A percentile compares a stretch with the other conserved stretches of the same genome.
Conservation (phyloP, 1,140 invertebrate species). For the Galleria mellonella region DNA sequence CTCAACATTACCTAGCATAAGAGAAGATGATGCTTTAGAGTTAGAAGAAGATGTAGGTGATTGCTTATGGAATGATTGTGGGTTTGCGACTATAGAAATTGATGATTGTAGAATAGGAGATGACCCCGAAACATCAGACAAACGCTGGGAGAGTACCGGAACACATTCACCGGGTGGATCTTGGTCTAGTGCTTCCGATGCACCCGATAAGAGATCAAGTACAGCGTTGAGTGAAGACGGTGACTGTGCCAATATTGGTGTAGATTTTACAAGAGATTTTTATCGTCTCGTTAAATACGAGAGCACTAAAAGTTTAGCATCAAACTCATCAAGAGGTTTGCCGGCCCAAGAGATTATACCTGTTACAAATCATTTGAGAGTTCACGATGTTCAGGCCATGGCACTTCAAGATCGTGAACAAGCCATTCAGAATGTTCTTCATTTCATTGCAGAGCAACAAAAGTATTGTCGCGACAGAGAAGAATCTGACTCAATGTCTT, state of each 20-base stretch:
- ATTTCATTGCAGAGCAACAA: conserved; percentile 85
- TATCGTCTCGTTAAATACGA: conserved; percentile 85
- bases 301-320: conserved; percentile 86
- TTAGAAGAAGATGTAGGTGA: conserved; percentile 84
- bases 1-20: conserved; percentile 80
- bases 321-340: conserved; percentile 80
- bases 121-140: conserved; percentile 53
- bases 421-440: conserved; percentile 82
- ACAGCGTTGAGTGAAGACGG: conserved; percentile 80
- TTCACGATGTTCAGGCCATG: conserved; percentile 63
- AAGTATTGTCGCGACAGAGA: conserved; percentile 79
- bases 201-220: conserved; percentile 79
- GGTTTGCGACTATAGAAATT: conserved; percentile 62
- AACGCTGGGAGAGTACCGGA: conserved; percentile 71
- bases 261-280: conserved; percentile 86
- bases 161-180: conserved; percentile 77
- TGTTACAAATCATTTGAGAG: conserved; percentile 48
- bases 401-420: conserved; percentile 78
- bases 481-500: conserved; percentile 73
- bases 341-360: conserved; percentile 52
- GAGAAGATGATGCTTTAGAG: conserved; percentile 82
- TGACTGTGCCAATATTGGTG: conserved; percentile 80
- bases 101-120: conserved; percentile 63
- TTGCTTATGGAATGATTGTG: conserved; percentile 81
- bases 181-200: conserved; percentile 77